Conservation (phyloP, 2,113 vertebrate genomes). For the Melanotaenia duboulayi region DNA sequence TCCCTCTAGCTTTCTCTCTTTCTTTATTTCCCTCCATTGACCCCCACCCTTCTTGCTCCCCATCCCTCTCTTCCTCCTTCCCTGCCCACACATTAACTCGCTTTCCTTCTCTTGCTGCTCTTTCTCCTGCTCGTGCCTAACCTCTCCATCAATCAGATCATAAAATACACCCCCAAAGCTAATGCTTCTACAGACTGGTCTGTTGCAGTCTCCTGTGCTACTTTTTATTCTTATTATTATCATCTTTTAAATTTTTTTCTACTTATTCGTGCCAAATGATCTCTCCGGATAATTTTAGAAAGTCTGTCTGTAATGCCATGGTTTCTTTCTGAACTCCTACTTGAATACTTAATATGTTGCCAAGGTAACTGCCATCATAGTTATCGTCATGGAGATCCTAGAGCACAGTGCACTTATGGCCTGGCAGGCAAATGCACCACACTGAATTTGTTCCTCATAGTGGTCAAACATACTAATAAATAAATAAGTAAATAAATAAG, state of each 20-base stretch:
- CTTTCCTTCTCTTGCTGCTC: constrained; percentile 50
- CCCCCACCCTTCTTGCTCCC: background rate
- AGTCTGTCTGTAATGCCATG: constrained; percentile 58
- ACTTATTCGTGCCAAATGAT: constrained; percentile 13
- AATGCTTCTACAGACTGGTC: constrained; percentile 13
- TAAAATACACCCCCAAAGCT: constrained; percentile 9
- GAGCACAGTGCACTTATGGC: background rate
- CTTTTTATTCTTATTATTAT: constrained; percentile 17
- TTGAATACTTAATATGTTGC: constrained; percentile 54
- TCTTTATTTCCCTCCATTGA: constrained; percentile 51
- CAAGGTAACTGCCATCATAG: constrained; percentile 52
- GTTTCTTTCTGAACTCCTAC: constrained; percentile 30
- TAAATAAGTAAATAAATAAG: too few species aligned
- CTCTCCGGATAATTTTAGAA: constrained; percentile 34
- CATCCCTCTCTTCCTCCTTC: constrained; percentile 2
- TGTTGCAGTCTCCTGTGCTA: constrained; percentile 41
- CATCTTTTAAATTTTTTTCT: too few species aligned
- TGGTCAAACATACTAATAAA: background rate
- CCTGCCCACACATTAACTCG: constrained; percentile 19
- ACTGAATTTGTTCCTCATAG: background rate
- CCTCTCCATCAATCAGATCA: constrained; percentile 31
- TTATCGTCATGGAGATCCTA: constrained; percentile 34
- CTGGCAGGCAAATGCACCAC: background rate
- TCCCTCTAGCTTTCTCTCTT: constrained; percentile 13
- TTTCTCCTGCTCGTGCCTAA: constrained; percentile 51